Base-by-base conservation (phyloP, 1,140 invertebrate species). In the Drosophila lini region DNA sequence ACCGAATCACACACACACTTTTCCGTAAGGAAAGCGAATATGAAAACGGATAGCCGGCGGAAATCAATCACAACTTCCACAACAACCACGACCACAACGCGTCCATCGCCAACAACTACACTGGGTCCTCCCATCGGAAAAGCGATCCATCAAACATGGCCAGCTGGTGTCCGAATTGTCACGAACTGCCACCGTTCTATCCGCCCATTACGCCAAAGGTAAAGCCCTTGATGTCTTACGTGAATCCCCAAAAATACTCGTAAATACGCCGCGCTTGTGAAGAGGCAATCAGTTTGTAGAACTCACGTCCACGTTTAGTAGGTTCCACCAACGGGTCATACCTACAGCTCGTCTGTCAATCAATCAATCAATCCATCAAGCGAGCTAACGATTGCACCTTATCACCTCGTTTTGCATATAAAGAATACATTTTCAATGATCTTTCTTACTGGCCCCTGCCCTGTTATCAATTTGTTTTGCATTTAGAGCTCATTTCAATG, bases 161-260 rank as follows among this genome's bases (percentile, higher is more conserved):
- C 73, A 91, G 75, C 81, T 91, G 90, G 90, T 91, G 90, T 78
- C 90, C 90, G 60, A 91, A 91, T 78, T 91, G 90, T 77, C 86
- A 91, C 74, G 90, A 91, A 59, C 74, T 74, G 65, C 76, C 80
- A 53, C 82, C 84, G 71, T 86, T 86, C 58, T 80, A 91, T 78
- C 90, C 90, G 31, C 90, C 90, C 63, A 80, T 80, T 62, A 74
- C 52, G 53, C 69, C 90, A 71, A 85, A 91, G 90, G 90, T 91
- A 91, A 91, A 60, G 67, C 59, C 47, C 58, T 71, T 38, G 41
- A 74, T 70, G 69, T 75, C 75, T 64, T 74, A 70, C 55, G 75
- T 78, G 73, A 58, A 59, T 61, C 50, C 50, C 50, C 55, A 48
- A 65, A 47, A 73, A 56, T 41, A 44, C 53, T 40, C 31, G 40